Conservation (phyloP, 2,888 invertebrate species). For the Trachelus iudaicus region DNA sequence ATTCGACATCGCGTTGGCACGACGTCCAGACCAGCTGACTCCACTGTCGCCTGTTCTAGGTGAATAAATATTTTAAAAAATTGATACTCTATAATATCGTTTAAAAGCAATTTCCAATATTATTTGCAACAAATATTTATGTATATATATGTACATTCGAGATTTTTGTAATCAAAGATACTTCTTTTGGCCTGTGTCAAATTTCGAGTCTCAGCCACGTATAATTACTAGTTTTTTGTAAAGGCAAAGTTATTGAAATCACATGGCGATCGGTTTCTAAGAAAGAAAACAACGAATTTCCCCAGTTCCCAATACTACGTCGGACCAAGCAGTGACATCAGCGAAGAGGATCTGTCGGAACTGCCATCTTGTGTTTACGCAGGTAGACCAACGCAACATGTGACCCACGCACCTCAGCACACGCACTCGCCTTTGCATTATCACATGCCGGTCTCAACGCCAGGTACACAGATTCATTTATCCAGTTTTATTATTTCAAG, state of each 20-base stretch:
- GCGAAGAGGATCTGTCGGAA: conserved; percentile 76
- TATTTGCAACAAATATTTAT: not conserved
- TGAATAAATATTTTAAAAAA: conserved; percentile 17
- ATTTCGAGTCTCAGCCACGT: not conserved
- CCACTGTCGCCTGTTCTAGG: conserved; percentile 53
- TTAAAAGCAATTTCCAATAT: not conserved
- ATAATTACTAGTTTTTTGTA: not conserved
- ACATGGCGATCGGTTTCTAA: not conserved
- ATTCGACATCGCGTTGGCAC: conserved; percentile 51
- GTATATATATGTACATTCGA: not conserved
- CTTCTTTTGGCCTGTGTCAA: not conserved
- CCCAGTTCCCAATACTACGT: conserved; percentile 58
- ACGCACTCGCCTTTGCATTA: conserved; percentile 60
- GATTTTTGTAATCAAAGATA: not conserved
- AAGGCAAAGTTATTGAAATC: not conserved
- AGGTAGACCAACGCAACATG: conserved; percentile 68
- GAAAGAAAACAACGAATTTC: not conserved
- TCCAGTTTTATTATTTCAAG: not conserved
- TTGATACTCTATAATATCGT: not conserved
- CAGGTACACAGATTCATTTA: conserved; percentile 44
- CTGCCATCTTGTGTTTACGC: conserved; percentile 87
- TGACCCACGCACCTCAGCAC: conserved; percentile 53
- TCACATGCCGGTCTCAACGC: conserved; percentile 58
- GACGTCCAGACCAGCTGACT: conserved; percentile 55
- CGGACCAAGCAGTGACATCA: conserved; percentile 65